Percentiles rank a stretch among this genome's conserved stretches.
Conservation (phyloP, 2,888 invertebrate genomes). For the Nesidiocoris tenuis region DNA sequence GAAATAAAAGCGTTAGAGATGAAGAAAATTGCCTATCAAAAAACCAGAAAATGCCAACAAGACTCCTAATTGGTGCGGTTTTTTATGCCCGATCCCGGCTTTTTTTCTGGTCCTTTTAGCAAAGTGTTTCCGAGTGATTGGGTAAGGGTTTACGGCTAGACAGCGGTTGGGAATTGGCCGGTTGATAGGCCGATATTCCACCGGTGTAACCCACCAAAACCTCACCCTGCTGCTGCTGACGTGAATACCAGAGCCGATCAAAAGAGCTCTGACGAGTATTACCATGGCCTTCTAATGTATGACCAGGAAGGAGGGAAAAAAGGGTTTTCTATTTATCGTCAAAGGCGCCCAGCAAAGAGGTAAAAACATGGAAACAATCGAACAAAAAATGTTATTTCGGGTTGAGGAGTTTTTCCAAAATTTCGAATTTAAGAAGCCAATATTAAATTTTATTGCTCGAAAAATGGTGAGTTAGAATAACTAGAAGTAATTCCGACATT, state of each 20-base stretch:
- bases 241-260: background rate
- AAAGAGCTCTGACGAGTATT: background rate
- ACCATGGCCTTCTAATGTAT: background rate
- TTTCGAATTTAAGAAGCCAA: too few species aligned
- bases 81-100: too few species aligned
- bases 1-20: too few species aligned
- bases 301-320: background rate
- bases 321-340: too few species aligned
- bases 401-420: too few species aligned
- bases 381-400: too few species aligned
- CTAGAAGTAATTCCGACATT: too few species aligned
- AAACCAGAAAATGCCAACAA: background rate
- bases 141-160: background rate
- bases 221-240: background rate
- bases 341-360: too few species aligned
- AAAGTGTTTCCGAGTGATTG: background rate
- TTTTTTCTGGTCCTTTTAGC: background rate
- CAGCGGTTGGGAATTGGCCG: background rate
- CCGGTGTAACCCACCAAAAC: background rate
- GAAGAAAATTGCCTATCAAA: background rate
- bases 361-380: too few species aligned
- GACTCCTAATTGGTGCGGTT: background rate
- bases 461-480: too few species aligned
- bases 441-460: too few species aligned
- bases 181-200: background rate